Evolutionary conservation across 2,797 vertebrate species (phyloP).

Genomic region (Sebastes minor): DNA sequence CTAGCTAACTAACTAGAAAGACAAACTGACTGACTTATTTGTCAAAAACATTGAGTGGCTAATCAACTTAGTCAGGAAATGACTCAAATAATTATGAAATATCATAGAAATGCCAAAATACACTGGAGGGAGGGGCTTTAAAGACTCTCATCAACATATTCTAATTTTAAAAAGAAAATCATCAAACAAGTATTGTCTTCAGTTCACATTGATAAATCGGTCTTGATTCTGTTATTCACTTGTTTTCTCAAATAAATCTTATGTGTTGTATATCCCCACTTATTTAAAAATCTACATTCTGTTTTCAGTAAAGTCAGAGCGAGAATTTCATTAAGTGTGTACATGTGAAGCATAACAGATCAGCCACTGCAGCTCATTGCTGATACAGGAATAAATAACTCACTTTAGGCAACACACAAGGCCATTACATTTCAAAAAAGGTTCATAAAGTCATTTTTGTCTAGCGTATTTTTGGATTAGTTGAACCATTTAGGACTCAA

Average conservation of each 20-base stretch:
- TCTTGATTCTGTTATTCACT: not conserved
- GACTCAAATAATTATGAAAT: not conserved
- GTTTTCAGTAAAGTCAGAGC: not conserved
- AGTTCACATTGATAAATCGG: not conserved
- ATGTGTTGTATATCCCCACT: not conserved
- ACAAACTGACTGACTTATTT: too few species aligned
- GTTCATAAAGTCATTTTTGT: not conserved
- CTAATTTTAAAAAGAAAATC: not conserved
- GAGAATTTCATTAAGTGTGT: not conserved
- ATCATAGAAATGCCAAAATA: not conserved
- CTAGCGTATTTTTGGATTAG: not conserved
- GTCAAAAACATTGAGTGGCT: too few species aligned
- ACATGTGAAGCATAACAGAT: not conserved
- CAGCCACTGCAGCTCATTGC: not conserved
- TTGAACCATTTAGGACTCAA: not conserved
- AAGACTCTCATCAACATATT: not conserved
- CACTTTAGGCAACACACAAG: not conserved
- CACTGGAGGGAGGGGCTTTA: not conserved
- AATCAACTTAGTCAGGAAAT: too few species aligned
- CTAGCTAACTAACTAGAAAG: too few species aligned
- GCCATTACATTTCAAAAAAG: not conserved
- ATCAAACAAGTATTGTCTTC: conserved; percentile 4
- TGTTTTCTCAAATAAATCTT: not conserved
- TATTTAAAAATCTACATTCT: not conserved
- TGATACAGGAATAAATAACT: not conserved